These are phyloP conservation scores for Crypturellus undulatus DNA, from an alignment of 2,113 vertebrate species.

Conservation along the genomic window DNA sequence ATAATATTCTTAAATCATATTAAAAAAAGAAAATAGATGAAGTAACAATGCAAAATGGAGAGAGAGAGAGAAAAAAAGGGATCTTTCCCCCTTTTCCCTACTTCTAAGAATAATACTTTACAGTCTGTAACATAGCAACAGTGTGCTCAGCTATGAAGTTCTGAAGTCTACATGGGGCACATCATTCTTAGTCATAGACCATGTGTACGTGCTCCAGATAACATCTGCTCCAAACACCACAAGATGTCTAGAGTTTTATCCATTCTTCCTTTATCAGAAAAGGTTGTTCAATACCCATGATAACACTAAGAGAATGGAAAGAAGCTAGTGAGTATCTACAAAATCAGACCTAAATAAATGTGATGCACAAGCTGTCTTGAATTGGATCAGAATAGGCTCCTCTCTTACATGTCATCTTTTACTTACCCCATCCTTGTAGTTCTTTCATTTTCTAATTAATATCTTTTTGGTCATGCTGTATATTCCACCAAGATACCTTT, in stretches of 20 bases:
- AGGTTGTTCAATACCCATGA: neutral
- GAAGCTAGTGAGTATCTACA: neutral
- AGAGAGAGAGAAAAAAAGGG: neutral
- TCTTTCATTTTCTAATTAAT: neutral
- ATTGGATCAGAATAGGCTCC: neutral
- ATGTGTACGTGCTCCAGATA: neutral
- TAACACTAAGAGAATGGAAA: neutral
- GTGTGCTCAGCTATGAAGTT: neutral
- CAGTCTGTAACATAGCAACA: neutral
- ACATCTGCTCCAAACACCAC: accelerated
- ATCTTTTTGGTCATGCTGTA: neutral
- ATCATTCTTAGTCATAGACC: neutral
- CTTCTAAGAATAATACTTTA: neutral
- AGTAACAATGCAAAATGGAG: neutral
- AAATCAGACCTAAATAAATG: neutral
- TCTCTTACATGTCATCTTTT: neutral
- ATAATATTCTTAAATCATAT: neutral
- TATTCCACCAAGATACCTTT: neutral
- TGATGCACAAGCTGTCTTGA: neutral
- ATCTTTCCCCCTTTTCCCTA: accelerated
- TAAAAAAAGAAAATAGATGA: neutral
- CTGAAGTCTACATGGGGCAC: accelerated
- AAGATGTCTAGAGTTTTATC: neutral
- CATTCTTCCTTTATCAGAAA: neutral
- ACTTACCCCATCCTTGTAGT: neutral